Percentiles rank a stretch among this genome's conserved stretches.
Conservation (phyloP, 2,113 vertebrate species). For the Laticauda colubrina region DNA sequence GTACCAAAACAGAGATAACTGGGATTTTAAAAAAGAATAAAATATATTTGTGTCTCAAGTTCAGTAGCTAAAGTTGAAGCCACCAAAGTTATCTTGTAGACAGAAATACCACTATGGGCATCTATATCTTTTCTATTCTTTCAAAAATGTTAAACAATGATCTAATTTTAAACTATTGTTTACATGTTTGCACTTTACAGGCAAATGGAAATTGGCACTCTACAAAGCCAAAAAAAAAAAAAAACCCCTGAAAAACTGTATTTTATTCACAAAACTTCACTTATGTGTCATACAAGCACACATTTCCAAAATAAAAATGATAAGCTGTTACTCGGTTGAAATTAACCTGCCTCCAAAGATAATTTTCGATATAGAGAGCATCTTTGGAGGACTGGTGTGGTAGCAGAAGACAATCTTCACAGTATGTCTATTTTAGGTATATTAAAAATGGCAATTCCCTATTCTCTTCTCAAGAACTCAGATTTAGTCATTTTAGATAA, state of each 20-base stretch:
- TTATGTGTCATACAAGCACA: background rate
- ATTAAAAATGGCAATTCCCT: background rate
- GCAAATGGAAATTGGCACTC: background rate
- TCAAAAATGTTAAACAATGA: background rate
- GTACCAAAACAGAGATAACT: background rate
- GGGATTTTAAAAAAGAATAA: background rate
- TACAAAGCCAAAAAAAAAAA: background rate
- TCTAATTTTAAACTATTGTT: too few relatives aligned
- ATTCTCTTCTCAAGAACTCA: background rate
- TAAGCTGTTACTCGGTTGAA: background rate
- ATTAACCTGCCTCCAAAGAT: background rate
- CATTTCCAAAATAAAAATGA: background rate
- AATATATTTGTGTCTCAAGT: background rate
- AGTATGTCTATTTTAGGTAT: background rate
- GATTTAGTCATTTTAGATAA: background rate
- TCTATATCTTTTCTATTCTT: background rate
- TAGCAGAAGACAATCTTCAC: background rate
- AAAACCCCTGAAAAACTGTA: background rate
- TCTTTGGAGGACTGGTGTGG: background rate
- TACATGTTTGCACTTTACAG: too few relatives aligned
- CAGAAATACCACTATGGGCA: background rate
- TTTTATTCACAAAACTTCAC: background rate
- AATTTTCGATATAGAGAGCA: background rate
- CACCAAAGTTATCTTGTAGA: background rate
- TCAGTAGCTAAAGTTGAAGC: background rate